Percentiles rank a stretch among this genome's conserved stretches.
phyloP scores from a whole-genome alignment of 2,797 vertebrate genomes.

The Cossypha niveicapilla region DNA sequence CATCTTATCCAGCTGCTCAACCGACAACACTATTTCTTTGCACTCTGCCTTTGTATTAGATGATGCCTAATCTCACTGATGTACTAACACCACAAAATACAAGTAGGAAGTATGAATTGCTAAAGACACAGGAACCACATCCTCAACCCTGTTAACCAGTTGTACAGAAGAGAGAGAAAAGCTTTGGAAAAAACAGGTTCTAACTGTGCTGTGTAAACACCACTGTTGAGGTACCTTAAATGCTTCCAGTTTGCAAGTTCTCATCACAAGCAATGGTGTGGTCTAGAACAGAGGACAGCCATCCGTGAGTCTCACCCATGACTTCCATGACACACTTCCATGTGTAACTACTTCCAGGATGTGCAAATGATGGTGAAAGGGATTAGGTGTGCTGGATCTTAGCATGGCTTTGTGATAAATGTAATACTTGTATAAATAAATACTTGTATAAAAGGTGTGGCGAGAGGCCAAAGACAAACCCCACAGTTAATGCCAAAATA shows the following conservation, averaged over 20 bases:
- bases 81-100: not conserved
- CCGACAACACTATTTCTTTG: not conserved
- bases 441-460: not conserved
- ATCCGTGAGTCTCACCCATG: not conserved
- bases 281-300: not conserved
- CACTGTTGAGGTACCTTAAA: not conserved
- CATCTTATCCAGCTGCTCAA: not conserved
- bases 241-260: not conserved
- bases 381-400: not conserved
- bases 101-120: not conserved
- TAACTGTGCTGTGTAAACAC: not conserved
- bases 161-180: not conserved
- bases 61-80: not conserved
- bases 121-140: not conserved
- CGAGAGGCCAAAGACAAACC: not conserved
- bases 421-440: not conserved
- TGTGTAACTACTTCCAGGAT: not conserved
- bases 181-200: not conserved
- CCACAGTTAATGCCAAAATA: not conserved
- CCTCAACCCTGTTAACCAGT: not conserved
- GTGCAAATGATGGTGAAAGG: not conserved
- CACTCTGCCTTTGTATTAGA: not conserved
- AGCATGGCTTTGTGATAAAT: not conserved
- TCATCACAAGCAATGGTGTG: not conserved
- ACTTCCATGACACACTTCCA: not conserved